These are phyloP conservation scores for Poecilia velifera DNA, from an alignment of 2,797 vertebrate species.

Conservation along the genomic window DNA sequence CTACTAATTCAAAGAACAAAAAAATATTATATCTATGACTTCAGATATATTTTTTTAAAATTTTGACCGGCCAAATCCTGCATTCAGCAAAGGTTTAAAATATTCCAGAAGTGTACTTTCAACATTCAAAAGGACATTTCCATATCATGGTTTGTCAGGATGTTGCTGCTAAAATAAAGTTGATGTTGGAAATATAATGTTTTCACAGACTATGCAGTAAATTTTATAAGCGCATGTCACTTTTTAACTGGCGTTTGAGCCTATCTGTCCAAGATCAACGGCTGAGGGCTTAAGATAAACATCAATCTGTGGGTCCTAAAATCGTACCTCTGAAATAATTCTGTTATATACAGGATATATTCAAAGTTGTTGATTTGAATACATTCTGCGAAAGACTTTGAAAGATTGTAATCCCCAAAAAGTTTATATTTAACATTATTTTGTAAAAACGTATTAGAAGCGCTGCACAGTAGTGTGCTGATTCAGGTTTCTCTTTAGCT, in stretches of 20 bases:
- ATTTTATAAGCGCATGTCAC: background rate
- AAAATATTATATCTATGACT: background rate
- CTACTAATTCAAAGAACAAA: background rate
- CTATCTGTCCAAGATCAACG: constrained; percentile 28
- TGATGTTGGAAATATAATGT: background rate
- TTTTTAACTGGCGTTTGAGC: constrained; percentile 13
- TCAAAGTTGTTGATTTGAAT: background rate
- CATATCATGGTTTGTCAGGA: background rate
- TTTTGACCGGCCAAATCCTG: background rate
- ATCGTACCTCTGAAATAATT: background rate
- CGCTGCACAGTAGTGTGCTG: background rate
- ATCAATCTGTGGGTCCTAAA: constrained; percentile 7
- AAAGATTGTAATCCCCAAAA: background rate
- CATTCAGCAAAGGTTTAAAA: background rate
- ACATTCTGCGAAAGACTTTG: background rate
- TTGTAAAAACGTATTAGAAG: background rate
- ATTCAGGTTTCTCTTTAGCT: background rate
- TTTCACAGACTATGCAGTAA: background rate
- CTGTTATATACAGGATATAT: background rate
- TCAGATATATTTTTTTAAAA: background rate
- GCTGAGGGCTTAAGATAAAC: constrained; percentile 1
- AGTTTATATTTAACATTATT: background rate
- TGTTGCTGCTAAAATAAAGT: background rate
- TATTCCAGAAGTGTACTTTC: background rate
- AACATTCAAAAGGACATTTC: background rate